Base-by-base conservation (phyloP, 2,888 invertebrate genomes). In the Trilocha varians region DNA sequence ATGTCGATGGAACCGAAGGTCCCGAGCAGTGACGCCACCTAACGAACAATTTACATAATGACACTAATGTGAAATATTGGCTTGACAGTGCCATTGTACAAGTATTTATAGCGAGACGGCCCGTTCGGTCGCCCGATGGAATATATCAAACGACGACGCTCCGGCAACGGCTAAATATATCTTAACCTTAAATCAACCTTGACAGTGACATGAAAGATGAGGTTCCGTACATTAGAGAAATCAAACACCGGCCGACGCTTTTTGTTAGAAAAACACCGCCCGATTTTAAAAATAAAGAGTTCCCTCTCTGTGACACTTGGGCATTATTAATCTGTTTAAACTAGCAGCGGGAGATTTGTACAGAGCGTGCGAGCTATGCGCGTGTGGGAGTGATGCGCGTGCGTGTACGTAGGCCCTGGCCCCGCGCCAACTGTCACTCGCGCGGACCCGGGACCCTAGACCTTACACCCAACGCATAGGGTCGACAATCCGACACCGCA, bases 1-100 rank as follows among this genome's bases (percentile, higher is more conserved):
- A 92, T 76, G 68, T 93, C 92, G 17, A 91, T 83, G 33, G 85
- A 82, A 0, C 92, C 92, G 66, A 82, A 90, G 11, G 70, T 64
- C 9, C 89, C 87, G 40, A 93, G 80, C 43, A 86, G 66, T 32
- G 85, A 71, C 34, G 86, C 78, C 49, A 91, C 69, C 91, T 91
- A 62, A 16, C 44, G 53, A 45, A 51, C 52, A 50, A 49, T 42
- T 53, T 48, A 47, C 44, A 49, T 2, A 40, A 16, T 34, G 25
- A 42, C 36, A 36, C 13, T 13, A 32, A 35, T 11, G 47, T 45
- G 47, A 49, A 44, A 45, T 38, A 48, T 44, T 51, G 57, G 49
- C 59, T 50, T 49, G 52, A 55, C 50, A 53, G 48, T 49, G 49
- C 54, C 54, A 58, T 60, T 55, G 59, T 57, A 44, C 44, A 40